Conservation (phyloP, 2,113 vertebrate genomes). For the Cyanistes caeruleus region DNA sequence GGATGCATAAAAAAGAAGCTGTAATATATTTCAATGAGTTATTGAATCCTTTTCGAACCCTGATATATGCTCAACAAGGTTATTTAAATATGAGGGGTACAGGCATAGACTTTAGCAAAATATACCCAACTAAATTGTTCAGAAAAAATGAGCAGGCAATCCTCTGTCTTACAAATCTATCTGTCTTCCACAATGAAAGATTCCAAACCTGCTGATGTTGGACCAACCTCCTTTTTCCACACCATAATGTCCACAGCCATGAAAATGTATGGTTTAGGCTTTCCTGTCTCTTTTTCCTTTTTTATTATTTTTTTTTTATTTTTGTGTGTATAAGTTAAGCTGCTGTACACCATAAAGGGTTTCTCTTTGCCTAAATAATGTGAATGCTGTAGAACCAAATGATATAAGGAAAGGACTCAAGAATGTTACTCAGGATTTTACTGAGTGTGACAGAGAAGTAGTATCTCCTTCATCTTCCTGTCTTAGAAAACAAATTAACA, state of each 20-base stretch:
- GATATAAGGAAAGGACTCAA: background rate
- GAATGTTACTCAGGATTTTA: background rate
- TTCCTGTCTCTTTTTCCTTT: background rate
- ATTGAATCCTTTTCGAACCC: background rate
- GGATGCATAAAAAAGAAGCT: background rate
- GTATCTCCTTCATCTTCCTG: background rate
- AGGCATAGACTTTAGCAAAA: constrained; percentile 22
- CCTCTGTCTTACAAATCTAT: constrained; percentile 47
- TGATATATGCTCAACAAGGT: background rate
- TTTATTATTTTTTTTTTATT: background rate
- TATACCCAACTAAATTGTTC: constrained; percentile 37
- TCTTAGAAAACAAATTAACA: background rate
- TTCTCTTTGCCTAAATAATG: background rate
- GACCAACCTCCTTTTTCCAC: background rate
- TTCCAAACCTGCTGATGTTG: background rate
- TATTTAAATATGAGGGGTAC: constrained; percentile 29
- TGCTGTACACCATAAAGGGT: background rate
- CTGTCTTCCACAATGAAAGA: background rate
- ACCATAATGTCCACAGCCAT: background rate
- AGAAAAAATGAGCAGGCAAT: background rate
- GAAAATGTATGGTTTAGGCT: background rate
- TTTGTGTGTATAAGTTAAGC: background rate
- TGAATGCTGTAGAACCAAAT: background rate
- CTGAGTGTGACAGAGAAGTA: background rate
- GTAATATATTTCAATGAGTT: background rate